phyloP scores from a whole-genome alignment of 2,888 invertebrate species.

The Cyclophora albipunctata region DNA sequence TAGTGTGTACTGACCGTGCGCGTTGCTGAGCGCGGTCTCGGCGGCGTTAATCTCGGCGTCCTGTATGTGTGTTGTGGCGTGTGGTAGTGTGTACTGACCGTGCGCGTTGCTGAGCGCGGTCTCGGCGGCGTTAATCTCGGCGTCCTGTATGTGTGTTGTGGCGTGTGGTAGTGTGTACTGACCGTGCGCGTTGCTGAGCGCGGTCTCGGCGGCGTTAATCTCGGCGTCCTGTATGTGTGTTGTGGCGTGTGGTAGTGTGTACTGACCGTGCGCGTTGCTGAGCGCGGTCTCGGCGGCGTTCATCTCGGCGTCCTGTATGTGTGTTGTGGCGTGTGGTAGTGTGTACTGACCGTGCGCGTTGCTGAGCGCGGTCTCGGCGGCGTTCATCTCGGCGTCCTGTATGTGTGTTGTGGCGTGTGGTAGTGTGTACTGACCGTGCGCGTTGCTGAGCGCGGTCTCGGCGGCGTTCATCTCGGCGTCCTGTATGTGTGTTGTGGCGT shows the following conservation, averaged over 20 bases:
- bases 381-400: slow-evolving; percentile 99
- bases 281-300: slow-evolving; percentile 96
- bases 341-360: slow-evolving; percentile 85
- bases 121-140: slow-evolving; percentile 98
- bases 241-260: too few species aligned
- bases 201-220: slow-evolving; percentile 97
- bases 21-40: slow-evolving; percentile 88
- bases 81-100: too few species aligned
- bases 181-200: slow-evolving; percentile 88
- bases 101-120: slow-evolving; percentile 90
- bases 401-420: too few species aligned
- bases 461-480: slow-evolving; percentile 99
- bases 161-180: too few species aligned
- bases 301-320: slow-evolving; percentile 99
- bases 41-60: slow-evolving; percentile 99
- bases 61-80: too few species aligned
- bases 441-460: slow-evolving; percentile 88
- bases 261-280: slow-evolving; percentile 83
- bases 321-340: too few species aligned
- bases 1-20: slow-evolving; percentile 83
- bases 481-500: too few species aligned
- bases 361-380: slow-evolving; percentile 92
- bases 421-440: slow-evolving; percentile 83
- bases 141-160: slow-evolving; percentile 98
- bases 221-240: slow-evolving; percentile 99